Evolutionary conservation across 2,888 invertebrate genomes (phyloP).

Genomic region (Hofmannophila pseudospretella): DNA sequence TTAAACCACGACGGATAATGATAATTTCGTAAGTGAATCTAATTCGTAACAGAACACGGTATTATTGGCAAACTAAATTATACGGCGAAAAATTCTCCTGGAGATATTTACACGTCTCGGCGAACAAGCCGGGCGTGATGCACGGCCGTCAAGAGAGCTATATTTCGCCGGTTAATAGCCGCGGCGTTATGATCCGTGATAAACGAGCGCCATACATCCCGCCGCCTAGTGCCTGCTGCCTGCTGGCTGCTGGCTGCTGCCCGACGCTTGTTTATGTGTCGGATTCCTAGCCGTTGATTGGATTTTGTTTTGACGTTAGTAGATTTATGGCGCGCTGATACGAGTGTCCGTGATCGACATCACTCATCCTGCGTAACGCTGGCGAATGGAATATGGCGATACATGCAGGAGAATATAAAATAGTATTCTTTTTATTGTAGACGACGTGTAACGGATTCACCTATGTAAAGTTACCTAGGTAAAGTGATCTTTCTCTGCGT

Average conservation of each 20-base stretch:
- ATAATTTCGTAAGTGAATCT: too few species aligned
- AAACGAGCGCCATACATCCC: conserved; percentile 35
- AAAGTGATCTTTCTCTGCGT: too few species aligned
- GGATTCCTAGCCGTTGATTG: conserved; percentile 42
- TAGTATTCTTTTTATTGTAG: too few species aligned
- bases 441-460: too few species aligned
- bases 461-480: too few species aligned
- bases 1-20: too few species aligned
- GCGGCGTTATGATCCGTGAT: conserved; percentile 33
- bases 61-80: background rate
- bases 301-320: conserved; percentile 47
- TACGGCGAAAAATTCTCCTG: background rate
- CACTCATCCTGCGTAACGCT: conserved; percentile 12
- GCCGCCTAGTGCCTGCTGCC: background rate
- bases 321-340: conserved; percentile 35
- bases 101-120: background rate
- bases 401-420: too few species aligned
- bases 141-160: conserved; percentile 15
- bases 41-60: too few species aligned
- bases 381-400: too few species aligned
- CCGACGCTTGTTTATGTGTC: conserved; percentile 21
- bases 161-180: conserved; percentile 25
- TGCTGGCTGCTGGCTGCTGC: background rate
- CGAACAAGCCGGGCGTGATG: background rate
- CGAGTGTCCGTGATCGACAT: conserved; percentile 14